A percentile compares a stretch with the other conserved stretches of the same genome.
phyloP scores from a whole-genome alignment of 2,797 vertebrate genomes.

The Thamnophis elegans region DNA sequence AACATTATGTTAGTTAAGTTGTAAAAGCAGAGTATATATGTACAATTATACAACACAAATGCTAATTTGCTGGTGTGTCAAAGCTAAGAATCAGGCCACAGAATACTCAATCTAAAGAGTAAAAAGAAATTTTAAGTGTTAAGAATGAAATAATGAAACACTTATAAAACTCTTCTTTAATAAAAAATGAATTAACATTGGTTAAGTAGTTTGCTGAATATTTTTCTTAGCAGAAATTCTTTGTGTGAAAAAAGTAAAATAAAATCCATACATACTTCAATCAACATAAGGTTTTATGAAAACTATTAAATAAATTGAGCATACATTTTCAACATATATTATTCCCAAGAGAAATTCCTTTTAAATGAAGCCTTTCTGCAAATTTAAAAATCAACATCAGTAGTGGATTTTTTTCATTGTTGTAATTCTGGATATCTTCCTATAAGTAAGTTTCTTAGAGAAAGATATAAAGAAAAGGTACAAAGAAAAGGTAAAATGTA shows the following conservation, averaged over 20 bases:
- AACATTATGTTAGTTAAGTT: background rate
- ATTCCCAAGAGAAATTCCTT: background rate
- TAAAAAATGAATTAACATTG: background rate
- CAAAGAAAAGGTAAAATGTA: background rate
- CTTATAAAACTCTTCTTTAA: background rate
- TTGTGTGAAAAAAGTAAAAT: background rate
- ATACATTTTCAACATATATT: background rate
- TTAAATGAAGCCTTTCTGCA: background rate
- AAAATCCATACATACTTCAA: background rate
- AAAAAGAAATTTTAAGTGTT: background rate
- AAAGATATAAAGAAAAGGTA: background rate
- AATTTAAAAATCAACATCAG: background rate
- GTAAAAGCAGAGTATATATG: background rate
- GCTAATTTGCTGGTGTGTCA: conserved; percentile 21
- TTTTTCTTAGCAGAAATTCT: background rate
- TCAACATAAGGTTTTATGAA: background rate
- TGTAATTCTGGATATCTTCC: background rate
- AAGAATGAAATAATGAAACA: background rate
- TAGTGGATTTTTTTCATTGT: background rate
- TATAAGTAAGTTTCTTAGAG: background rate
- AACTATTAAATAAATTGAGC: background rate
- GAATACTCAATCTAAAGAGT: background rate
- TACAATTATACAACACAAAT: background rate
- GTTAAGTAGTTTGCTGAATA: background rate
- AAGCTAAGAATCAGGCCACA: conserved; percentile 26